Conservation (phyloP, 2,113 vertebrate genomes). For the Lanius ludovicianus region DNA sequence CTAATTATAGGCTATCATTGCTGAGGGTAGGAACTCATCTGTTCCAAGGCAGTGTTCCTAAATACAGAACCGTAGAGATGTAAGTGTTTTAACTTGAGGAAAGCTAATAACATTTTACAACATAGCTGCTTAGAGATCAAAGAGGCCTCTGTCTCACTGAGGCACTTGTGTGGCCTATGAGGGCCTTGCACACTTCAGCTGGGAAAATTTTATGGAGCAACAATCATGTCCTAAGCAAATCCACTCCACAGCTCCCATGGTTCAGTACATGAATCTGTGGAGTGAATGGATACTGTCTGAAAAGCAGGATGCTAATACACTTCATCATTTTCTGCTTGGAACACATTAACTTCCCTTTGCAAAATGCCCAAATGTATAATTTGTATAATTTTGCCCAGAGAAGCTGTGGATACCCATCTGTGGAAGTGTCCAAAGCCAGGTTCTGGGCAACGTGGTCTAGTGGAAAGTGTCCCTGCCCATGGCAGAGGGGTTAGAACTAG, state of each 20-base stretch:
- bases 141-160: not conserved
- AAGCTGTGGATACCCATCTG: not conserved
- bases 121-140: not conserved
- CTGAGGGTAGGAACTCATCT: not conserved
- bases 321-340: not conserved
- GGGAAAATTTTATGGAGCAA: not conserved
- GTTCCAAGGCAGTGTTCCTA: not conserved
- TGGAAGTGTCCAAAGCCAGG: not conserved
- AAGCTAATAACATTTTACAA: not conserved
- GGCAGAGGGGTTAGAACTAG: not conserved
- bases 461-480: not conserved
- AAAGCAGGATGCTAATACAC: not conserved
- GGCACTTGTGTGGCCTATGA: not conserved
- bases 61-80: not conserved
- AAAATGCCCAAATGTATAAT: not conserved
- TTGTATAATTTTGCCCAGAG: not conserved
- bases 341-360: not conserved
- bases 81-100: not conserved
- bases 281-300: not conserved
- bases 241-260: not conserved
- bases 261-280: not conserved
- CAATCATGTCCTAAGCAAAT: not conserved
- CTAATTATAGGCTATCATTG: not conserved
- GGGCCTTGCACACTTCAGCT: not conserved
- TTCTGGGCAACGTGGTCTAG: not conserved